These are phyloP conservation scores for Bombus picipes DNA, from an alignment of 1,140 invertebrate genomes.

Conservation along the genomic window DNA sequence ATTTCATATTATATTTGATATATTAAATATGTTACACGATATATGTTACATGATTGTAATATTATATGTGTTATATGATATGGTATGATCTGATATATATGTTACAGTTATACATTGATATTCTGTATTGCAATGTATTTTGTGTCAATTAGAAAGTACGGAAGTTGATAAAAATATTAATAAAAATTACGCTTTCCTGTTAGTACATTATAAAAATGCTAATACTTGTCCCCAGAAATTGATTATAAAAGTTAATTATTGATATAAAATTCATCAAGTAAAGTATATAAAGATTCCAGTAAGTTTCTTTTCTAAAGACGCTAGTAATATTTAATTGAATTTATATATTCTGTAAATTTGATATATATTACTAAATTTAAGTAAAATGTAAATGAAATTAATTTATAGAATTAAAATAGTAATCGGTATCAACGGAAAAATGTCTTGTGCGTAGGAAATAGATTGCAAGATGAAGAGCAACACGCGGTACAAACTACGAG, in stretches of 20 bases:
- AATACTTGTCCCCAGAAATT: neutral
- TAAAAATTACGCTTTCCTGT: neutral
- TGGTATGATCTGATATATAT: neutral
- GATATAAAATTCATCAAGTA: too few species aligned
- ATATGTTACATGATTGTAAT: too few species aligned
- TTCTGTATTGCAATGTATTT: too few species aligned
- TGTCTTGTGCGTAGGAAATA: constrained; percentile 30
- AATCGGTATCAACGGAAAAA: constrained; percentile 9
- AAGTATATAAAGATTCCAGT: too few species aligned
- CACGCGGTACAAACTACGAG: constrained; percentile 21
- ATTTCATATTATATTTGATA: too few species aligned
- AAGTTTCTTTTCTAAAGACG: too few species aligned
- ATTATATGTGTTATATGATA: neutral
- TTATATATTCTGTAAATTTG: too few species aligned
- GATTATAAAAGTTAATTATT: neutral
- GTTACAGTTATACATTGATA: too few species aligned
- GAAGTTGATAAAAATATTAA: neutral
- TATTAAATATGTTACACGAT: too few species aligned
- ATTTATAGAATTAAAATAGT: neutral
- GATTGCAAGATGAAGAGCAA: constrained; percentile 25
- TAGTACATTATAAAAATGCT: neutral
- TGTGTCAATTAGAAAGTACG: too few species aligned
- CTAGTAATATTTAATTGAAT: too few species aligned
- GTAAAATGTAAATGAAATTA: neutral
- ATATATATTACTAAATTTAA: too few species aligned